A percentile compares a stretch with the other conserved stretches of the same genome.
phyloP scores from a whole-genome alignment of 2,113 vertebrate species.

The Leucopternis melanops region DNA sequence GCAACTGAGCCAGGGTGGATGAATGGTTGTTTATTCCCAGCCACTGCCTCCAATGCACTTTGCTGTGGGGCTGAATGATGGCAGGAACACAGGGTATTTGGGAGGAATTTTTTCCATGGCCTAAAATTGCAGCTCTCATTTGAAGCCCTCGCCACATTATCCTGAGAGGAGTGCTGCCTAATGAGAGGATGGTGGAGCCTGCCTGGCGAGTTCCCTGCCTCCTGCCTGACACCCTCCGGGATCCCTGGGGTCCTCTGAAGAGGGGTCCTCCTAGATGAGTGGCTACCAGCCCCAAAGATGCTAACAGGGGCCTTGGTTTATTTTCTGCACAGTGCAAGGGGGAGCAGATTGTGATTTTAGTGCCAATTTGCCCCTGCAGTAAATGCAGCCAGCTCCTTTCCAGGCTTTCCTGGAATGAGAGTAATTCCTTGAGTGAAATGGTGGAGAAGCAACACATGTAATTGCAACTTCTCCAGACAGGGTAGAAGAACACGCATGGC shows the following conservation, averaged over 20 bases:
- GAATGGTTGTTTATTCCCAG: neutral
- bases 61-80: neutral
- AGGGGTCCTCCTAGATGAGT: neutral
- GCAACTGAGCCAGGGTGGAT: neutral
- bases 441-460: neutral
- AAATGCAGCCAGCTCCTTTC: neutral
- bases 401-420: neutral
- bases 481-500: neutral
- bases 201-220: neutral
- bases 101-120: neutral
- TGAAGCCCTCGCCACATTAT: neutral
- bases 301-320: neutral
- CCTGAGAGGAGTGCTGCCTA: neutral
- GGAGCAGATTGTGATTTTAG: neutral
- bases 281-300: accelerated
- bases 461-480: neutral
- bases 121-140: neutral
- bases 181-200: constrained; percentile 22
- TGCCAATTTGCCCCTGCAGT: neutral
- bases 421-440: neutral
- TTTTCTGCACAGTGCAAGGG: neutral
- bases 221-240: neutral
- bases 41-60: neutral
- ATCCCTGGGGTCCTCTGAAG: neutral
- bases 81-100: neutral